phyloP scores from a whole-genome alignment of 1,140 invertebrate species.

The Yoshiicerus persimilis region DNA sequence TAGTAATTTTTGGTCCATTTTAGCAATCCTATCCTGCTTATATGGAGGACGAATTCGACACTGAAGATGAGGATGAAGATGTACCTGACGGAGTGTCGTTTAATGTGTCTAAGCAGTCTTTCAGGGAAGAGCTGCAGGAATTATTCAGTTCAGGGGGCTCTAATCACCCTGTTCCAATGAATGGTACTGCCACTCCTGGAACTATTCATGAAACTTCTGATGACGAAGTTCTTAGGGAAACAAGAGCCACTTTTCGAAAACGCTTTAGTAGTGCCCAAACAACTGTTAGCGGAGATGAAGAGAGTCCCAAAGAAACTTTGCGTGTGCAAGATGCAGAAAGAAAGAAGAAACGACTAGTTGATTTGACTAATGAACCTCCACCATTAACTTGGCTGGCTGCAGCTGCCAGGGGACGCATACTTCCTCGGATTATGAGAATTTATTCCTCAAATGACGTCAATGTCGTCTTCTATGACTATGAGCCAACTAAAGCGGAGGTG shows the following conservation, averaged over 20 bases:
- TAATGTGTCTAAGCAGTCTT: too few relatives aligned
- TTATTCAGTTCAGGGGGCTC: neutral
- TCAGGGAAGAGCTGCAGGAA: too few relatives aligned
- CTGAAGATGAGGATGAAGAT: neutral
- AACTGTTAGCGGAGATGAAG: neutral
- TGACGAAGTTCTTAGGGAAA: neutral
- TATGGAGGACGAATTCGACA: neutral
- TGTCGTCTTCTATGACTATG: neutral
- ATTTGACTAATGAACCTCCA: neutral
- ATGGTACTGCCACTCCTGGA: neutral
- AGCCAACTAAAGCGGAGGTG: neutral
- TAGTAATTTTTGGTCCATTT: too few relatives aligned
- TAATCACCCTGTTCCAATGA: too few relatives aligned
- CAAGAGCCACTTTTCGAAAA: neutral
- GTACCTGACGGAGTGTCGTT: neutral
- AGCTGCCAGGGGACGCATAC: neutral
- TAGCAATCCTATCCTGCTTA: too few relatives aligned
- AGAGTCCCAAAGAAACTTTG: neutral
- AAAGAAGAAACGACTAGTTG: neutral
- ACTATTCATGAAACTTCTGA: neutral
- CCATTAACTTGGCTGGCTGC: neutral
- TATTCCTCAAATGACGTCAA: neutral
- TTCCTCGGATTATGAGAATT: neutral
- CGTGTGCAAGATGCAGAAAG: neutral
- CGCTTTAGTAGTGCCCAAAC: too few relatives aligned